Conservation (phyloP, 2,113 vertebrate species). For the Hucho hucho region DNA sequence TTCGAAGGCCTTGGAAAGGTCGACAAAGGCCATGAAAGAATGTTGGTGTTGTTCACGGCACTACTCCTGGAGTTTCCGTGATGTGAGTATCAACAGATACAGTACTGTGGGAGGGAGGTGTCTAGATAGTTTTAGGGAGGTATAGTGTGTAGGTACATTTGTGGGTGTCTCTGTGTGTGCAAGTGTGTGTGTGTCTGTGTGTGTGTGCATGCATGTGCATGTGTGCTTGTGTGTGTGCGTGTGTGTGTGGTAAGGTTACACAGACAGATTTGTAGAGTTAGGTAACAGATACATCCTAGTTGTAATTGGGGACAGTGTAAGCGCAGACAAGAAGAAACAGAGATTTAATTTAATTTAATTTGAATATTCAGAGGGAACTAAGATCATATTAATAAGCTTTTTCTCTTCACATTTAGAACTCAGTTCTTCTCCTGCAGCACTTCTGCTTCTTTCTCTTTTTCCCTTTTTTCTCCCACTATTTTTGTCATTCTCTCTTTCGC, state of each 20-base stretch:
- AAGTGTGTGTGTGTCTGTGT: too few species aligned
- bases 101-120: not conserved
- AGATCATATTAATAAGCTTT: conserved; percentile 7
- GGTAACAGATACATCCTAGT: not conserved
- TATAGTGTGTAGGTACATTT: not conserved
- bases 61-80: too few species aligned
- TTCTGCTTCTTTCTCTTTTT: not conserved
- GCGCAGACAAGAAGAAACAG: not conserved
- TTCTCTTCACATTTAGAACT: not conserved
- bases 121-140: not conserved
- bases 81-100: too few species aligned
- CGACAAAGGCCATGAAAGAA: too few species aligned
- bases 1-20: too few species aligned
- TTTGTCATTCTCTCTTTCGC: not conserved
- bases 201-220: too few species aligned
- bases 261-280: not conserved
- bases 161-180: not conserved
- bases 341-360: conserved; percentile 5
- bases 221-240: too few species aligned
- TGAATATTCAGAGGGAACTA: conserved; percentile 8
- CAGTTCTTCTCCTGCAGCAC: not conserved
- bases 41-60: too few species aligned
- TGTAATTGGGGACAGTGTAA: not conserved
- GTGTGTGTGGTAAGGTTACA: not conserved
- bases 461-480: not conserved